A percentile compares a stretch with the other conserved stretches of the same genome.
These are phyloP conservation scores for Orthonyx spaldingii DNA, from an alignment of 2,113 vertebrate genomes.

Conservation along the genomic window DNA sequence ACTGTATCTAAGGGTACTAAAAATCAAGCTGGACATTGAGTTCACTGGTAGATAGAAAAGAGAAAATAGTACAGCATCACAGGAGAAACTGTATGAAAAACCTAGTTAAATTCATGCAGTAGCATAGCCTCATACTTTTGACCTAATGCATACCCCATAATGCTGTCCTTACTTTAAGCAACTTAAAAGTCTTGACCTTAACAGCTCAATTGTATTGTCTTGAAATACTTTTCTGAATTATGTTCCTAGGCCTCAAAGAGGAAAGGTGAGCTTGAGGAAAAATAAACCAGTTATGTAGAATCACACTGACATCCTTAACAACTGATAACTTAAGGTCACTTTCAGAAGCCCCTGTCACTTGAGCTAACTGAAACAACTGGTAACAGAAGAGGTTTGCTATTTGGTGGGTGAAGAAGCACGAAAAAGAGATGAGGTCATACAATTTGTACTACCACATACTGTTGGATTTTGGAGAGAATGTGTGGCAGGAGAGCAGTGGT, in stretches of 20 bases:
- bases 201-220: not conserved
- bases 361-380: constrained; percentile 15
- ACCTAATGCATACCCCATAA: not conserved
- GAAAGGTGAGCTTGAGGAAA: not conserved
- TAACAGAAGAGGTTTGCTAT: not conserved
- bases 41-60: not conserved
- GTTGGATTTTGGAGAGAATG: not conserved
- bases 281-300: not conserved
- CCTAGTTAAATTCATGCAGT: not conserved
- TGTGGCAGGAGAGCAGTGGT: not conserved
- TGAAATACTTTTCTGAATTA: constrained; percentile 23
- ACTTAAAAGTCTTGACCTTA: not conserved
- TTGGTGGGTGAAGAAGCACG: not conserved
- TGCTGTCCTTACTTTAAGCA: not conserved
- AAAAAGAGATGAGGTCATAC: not conserved
- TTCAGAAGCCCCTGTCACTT: not conserved
- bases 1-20: not conserved
- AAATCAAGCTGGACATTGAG: not conserved
- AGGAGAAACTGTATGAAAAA: not conserved
- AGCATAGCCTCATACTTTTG: not conserved
- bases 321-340: constrained; percentile 14
- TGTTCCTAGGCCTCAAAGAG: not conserved
- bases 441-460: not conserved
- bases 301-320: not conserved
- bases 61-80: not conserved